Conservation (phyloP, 2,888 invertebrate genomes). For the Griposia aprilina region DNA sequence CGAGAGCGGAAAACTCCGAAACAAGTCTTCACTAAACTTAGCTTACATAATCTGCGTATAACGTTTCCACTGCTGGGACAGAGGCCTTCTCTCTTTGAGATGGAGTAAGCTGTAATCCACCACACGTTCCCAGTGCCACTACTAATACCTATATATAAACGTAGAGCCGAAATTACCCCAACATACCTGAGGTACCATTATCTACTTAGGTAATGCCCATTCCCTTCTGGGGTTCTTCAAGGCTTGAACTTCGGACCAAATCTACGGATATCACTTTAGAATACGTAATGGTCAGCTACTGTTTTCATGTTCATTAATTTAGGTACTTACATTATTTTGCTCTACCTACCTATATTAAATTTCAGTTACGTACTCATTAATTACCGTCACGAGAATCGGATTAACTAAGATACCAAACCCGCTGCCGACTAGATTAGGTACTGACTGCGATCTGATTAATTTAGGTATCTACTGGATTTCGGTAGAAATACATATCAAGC, state of each 20-base stretch:
- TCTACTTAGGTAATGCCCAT: background rate
- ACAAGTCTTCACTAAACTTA: background rate
- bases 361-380: background rate
- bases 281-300: background rate
- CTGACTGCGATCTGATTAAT: background rate
- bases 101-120: too few relatives aligned
- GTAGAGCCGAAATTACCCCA: background rate
- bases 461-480: background rate
- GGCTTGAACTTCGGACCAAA: background rate
- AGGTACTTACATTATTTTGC: background rate
- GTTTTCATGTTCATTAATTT: background rate
- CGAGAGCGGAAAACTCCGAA: background rate
- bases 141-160: too few relatives aligned
- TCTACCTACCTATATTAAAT: background rate
- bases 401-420: background rate
- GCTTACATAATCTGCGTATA: background rate
- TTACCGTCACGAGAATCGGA: background rate
- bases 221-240: background rate
- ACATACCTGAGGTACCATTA: background rate
- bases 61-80: too few relatives aligned
- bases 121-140: too few relatives aligned
- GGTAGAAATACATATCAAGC: too few relatives aligned
- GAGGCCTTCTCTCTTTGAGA: too few relatives aligned
- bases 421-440: background rate
- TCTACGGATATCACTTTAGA: background rate